Percentiles rank a stretch among this genome's conserved stretches.
phyloP scores from a whole-genome alignment of 64 coral and sea anemone genomes.

The Montipora capricornis region DNA sequence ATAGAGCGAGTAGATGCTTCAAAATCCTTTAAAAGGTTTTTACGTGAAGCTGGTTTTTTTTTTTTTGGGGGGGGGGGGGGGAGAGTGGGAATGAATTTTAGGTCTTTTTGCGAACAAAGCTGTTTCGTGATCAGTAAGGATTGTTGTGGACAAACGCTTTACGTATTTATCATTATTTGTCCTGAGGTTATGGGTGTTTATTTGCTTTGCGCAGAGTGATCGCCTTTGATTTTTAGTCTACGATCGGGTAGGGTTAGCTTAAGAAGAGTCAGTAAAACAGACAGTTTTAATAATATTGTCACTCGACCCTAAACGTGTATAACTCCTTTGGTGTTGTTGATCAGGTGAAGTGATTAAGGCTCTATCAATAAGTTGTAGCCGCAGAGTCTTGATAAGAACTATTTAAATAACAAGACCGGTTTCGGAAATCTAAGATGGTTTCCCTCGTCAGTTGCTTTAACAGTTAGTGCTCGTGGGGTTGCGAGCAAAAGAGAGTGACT shows the following conservation, averaged over 20 bases:
- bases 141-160: conserved; percentile 8
- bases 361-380: background rate
- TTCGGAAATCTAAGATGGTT: background rate
- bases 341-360: background rate
- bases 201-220: background rate
- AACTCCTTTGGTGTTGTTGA: background rate
- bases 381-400: no score
- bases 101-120: background rate
- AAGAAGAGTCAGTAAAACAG: conserved; percentile 10
- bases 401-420: background rate
- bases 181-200: background rate
- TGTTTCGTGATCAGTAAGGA: conserved; percentile 17
- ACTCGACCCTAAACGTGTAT: background rate
- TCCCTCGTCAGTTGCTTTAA: background rate
- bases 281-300: background rate
- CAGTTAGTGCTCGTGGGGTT: no score
- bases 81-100: conserved; percentile 14
- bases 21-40: background rate
- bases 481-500: background rate
- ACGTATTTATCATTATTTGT: conserved; percentile 23
- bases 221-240: background rate
- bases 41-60: conserved; percentile 16
- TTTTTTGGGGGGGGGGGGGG: no score
- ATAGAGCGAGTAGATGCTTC: background rate
- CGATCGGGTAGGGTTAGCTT: background rate